Evolutionary conservation across 2,797 vertebrate species (phyloP), one percentile per base, ranked within the genome.

Genomic region (Fistularia commersonii): DNA sequence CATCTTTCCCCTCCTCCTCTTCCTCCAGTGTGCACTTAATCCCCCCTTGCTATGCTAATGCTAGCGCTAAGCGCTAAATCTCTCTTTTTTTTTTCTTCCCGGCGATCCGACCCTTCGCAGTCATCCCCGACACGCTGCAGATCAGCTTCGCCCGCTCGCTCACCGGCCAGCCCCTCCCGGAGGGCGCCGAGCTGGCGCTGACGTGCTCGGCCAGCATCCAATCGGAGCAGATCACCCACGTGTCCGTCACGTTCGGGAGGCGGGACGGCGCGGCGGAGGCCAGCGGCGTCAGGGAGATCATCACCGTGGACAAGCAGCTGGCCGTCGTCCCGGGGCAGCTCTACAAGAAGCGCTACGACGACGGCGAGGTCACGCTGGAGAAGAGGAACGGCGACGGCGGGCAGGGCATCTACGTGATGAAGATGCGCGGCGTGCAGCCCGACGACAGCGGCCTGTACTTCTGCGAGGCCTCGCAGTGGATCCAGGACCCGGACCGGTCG

Each of bases 391-490:
- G 83, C 0, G 84, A 78, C 40, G 83, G 63, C 0, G 92, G 87
- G 0, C 35, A 66, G 8, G 90, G 84, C 23, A 66, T 81, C 40
- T 96, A 92, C 41, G 79, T 89, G 66, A 89, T 95, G 89, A 91
- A 75, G 53, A 80, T 95, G 45, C 86, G 67, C 4, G 75, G 82
- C 0, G 64, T 91, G 56, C 85, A 79, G 45, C 87, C 91, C 0
- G 87, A 81, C 0, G 94, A 97, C 14, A 66, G 81, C 0, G 93
- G 93, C 15, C 83, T 87, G 1, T 97, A 94, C 64, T 92, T 92
- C 80, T 96, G 94, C 1, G 92, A 93, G 1, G 92, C 90, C 0
- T 79, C 85, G 0, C 93, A 96, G 69, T 96, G 94, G 94, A 93
- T 96, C 45, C 89, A 82, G 69, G 94, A 97, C 50, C 92, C 90